Base-by-base conservation (phyloP, 2,888 invertebrate genomes). In the Pheosia tremula region DNA sequence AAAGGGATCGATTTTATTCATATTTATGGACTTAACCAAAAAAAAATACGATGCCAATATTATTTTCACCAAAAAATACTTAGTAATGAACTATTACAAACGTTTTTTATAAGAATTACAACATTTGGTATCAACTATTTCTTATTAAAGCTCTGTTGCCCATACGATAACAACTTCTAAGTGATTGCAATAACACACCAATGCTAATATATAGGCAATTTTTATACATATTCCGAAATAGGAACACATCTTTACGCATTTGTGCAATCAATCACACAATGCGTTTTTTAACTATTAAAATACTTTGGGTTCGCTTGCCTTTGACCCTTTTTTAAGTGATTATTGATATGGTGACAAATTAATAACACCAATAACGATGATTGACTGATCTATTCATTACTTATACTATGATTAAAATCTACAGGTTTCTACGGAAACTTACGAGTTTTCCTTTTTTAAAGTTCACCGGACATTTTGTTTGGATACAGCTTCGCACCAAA, bases 161-260 rank as follows among this genome's bases (percentile, higher is more conserved):
- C n/a, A 10, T 55, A 55, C 55, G 55, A 38, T 38, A 55, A 55
- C 65, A 61, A 13, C 53, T 67, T 69, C 69, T 69, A 71, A 69
- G 54, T 53, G 55, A 58, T 57, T 52, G 59, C 52, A 67, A 38
- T 55, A 60, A 64, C 68, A 65, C 67, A 69, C 65, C 55, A 67
- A 68, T 49, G 59, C 61, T 62, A 69, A 71, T 71, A 71, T 71
- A 67, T 59, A 67, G 64, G 63, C 69, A 71, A 72, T 6, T 57
- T 57, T 45, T 56, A 39, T 55, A 36, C 13, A 24, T 57, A 47
- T 57, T 57, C 57, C 7, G 37, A 57, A 45, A 57, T 57, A n/a
- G 37, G 11, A 47, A 36, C n/a, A 38, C 38, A 11, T 54, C n/a
- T 55, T 7, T 55, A 63, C 67, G 56, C 61, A 72, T 67, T 74